Evolutionary conservation across 2,113 vertebrate species (phyloP).

Genomic region (Misgurnus mizolepis): DNA sequence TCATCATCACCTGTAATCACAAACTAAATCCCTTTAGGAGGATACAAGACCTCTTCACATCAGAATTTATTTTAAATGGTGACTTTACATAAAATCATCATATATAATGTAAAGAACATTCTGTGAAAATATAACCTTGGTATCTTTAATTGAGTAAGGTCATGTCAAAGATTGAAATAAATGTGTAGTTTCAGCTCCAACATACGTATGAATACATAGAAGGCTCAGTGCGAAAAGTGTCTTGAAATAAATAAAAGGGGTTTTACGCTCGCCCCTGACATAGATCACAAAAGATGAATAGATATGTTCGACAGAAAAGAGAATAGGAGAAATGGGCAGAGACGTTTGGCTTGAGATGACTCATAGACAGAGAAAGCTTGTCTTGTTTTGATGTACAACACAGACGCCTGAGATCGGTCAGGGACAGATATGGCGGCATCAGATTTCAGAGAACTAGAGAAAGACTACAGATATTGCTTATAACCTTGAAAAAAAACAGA

Average conservation of each 20-base stretch:
- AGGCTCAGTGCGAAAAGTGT: not conserved
- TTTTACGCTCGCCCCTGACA: not conserved
- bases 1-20: too few species aligned
- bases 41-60: too few species aligned
- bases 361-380: conserved; percentile 22
- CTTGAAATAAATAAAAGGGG: conserved; percentile 19
- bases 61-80: too few species aligned
- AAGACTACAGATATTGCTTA: conserved; percentile 16
- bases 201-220: not conserved
- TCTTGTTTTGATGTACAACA: conserved; percentile 43
- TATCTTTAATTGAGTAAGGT: too few species aligned
- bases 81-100: too few species aligned
- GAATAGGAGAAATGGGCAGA: conserved; percentile 18
- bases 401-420: conserved; percentile 20
- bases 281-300: conserved; percentile 34
- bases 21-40: too few species aligned
- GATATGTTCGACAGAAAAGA: conserved; percentile 7
- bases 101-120: too few species aligned
- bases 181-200: too few species aligned
- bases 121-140: too few species aligned
- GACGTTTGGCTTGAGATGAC: conserved; percentile 17
- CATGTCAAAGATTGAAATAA: too few species aligned
- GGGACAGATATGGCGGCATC: conserved; percentile 30
- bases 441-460: conserved; percentile 33
- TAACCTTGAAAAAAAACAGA: conserved; percentile 17